These are phyloP conservation scores for Eudyptes chrysolophus DNA, from an alignment of 2,113 vertebrate species.

Conservation along the genomic window DNA sequence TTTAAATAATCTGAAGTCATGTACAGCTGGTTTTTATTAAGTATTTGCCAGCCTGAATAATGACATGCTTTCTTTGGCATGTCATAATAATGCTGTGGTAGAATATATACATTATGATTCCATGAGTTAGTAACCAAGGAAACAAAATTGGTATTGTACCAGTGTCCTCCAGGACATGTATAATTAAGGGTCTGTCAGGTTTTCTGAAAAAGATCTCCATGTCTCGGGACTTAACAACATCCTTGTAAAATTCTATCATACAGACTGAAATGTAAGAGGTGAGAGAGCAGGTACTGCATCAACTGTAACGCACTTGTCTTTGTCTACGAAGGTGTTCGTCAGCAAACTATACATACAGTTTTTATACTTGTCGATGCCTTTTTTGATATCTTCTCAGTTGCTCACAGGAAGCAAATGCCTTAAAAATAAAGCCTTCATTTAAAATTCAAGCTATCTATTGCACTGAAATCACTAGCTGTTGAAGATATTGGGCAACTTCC, in stretches of 20 bases:
- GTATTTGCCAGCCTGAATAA: neutral
- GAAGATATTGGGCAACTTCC: neutral
- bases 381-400: neutral
- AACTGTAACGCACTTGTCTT: neutral
- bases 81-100: slow-evolving; percentile 27
- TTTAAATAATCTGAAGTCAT: neutral
- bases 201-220: slow-evolving; percentile 32
- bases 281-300: neutral
- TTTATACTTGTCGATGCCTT: neutral
- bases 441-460: neutral
- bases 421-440: neutral
- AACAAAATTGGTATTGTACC: slow-evolving; percentile 10
- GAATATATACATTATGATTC: slow-evolving; percentile 22
- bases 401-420: neutral
- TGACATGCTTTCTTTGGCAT: slow-evolving; percentile 9
- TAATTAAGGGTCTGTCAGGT: slow-evolving; percentile 52
- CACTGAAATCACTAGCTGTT: neutral
- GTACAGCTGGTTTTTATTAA: neutral
- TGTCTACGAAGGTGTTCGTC: neutral
- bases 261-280: neutral
- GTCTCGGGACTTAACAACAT: neutral
- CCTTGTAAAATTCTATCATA: neutral
- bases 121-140: slow-evolving; percentile 39
- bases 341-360: neutral
- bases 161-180: neutral